These are phyloP conservation scores for Pantherophis vulpinus DNA, from an alignment of 2,797 vertebrate genomes.

Conservation along the genomic window DNA sequence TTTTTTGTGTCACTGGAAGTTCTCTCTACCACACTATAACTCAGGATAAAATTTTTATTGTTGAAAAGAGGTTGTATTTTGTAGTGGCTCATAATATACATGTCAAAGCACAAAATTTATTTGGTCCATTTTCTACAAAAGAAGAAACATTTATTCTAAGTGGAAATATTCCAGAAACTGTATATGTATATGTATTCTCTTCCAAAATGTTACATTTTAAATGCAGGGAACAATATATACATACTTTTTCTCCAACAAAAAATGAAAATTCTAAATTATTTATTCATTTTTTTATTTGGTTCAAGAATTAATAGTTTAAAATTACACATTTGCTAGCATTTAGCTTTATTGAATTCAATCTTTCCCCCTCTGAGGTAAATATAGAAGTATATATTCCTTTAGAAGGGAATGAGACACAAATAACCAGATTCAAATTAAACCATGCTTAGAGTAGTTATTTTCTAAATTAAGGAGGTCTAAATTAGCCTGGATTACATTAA, in stretches of 20 bases:
- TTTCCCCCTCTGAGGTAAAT: neutral
- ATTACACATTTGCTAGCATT: neutral
- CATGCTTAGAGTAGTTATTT: neutral
- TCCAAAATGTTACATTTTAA: conserved; percentile 31
- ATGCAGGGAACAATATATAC: conserved; percentile 9
- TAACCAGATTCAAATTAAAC: neutral
- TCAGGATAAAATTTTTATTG: conserved; percentile 14
- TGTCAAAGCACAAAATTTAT: conserved; percentile 34
- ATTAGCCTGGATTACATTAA: neutral
- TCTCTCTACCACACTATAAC: conserved; percentile 18
- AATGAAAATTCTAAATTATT: neutral
- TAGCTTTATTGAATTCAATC: neutral
- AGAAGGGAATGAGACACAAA: neutral
- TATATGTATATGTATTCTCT: neutral
- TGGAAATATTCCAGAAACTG: conserved; percentile 19
- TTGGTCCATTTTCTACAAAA: conserved; percentile 33
- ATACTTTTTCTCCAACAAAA: neutral
- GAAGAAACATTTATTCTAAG: neutral
- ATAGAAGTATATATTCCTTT: neutral
- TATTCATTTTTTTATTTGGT: neutral
- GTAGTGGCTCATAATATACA: conserved; percentile 35
- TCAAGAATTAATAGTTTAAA: neutral
- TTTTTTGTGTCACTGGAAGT: conserved; percentile 27
- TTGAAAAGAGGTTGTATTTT: conserved; percentile 26
- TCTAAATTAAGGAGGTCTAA: neutral